These are phyloP conservation scores for Hydra vulgaris DNA, from an alignment of 30 jellyfish, hydroid and myxozoan genomes.

Conservation along the genomic window DNA sequence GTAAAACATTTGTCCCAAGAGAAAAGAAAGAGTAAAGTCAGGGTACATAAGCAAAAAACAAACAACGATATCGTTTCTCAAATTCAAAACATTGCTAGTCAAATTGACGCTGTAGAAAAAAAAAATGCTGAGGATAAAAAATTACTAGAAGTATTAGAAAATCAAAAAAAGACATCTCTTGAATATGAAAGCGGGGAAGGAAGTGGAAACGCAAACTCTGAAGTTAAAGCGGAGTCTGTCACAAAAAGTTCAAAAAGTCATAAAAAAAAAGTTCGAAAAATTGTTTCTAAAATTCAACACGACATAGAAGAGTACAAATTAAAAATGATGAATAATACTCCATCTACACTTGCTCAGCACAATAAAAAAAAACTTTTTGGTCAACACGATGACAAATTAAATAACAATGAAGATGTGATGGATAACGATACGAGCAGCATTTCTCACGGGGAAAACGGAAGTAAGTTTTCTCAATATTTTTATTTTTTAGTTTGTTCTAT, in stretches of 20 bases:
- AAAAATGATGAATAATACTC: not conserved
- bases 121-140: slow-evolving; percentile 19
- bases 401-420: not conserved
- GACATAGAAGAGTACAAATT: not conserved
- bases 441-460: not conserved
- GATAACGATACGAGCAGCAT: not conserved
- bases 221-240: not conserved
- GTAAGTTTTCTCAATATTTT: too few relatives aligned
- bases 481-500: too few relatives aligned
- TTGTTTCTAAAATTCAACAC: not conserved
- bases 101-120: slow-evolving; percentile 30
- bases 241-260: not conserved
- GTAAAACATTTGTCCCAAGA: not conserved
- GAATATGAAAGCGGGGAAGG: not conserved
- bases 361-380: slow-evolving; percentile 1
- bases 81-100: slow-evolving; percentile 26
- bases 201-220: not conserved
- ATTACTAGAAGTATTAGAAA: not conserved
- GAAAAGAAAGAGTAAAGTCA: not conserved
- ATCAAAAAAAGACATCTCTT: not conserved
- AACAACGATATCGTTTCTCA: slow-evolving; percentile 22
- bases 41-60: not conserved
- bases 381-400: not conserved
- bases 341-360: not conserved
- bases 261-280: not conserved